Evolutionary conservation across 2,888 invertebrate genomes (phyloP), one percentile per base, ranked within the genome.

Genomic region (Boloria selene): DNA sequence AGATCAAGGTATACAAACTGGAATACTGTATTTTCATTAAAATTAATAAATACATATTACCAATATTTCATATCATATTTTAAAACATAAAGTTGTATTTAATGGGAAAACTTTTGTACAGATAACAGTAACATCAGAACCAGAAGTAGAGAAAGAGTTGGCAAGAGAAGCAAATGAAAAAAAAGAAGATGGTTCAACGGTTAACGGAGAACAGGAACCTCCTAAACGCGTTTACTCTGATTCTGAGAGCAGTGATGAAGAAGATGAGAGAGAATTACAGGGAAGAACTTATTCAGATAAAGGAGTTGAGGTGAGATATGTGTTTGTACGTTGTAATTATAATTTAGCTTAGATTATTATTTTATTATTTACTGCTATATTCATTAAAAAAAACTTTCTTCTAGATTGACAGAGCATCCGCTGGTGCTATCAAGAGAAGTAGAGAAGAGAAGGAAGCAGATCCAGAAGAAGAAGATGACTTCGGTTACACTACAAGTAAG

Each of bases 401-500:
- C 10, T 83, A 98, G 97, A 97, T 98, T 80, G 97, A 97, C 80
- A 94, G 97, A 67, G 96, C 96, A 0, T 97, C 97, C 79, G 98
- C 98, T 0, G 98, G 96, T 0, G 97, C 97, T 72, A 93, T 97
- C 4, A 96, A 95, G 80, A 93, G 96, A 61, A 94, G 94, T 72
- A 95, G 94, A 88, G 95, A 95, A 75, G 97, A 97, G 88, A 95
- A 95, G 64, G 95, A 94, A 1, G 95, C 95, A 0, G 98, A 98
- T 80, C 94, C 95, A 14, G 98, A 98, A 78, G 93, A 95, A 74
- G 98, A 98, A 86, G 98, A 98, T 80, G 96, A 97, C 78, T 98
- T 95, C 86, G 98, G 98, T 64, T 98, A 98, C 90, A 98, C 98
- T n/a, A 93, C 93, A 82, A 95, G 98, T 98, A 93, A 96, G 96